These are phyloP conservation scores for Eulemur rubriventer DNA, from an alignment of 2,797 vertebrate species.

Conservation along the genomic window DNA sequence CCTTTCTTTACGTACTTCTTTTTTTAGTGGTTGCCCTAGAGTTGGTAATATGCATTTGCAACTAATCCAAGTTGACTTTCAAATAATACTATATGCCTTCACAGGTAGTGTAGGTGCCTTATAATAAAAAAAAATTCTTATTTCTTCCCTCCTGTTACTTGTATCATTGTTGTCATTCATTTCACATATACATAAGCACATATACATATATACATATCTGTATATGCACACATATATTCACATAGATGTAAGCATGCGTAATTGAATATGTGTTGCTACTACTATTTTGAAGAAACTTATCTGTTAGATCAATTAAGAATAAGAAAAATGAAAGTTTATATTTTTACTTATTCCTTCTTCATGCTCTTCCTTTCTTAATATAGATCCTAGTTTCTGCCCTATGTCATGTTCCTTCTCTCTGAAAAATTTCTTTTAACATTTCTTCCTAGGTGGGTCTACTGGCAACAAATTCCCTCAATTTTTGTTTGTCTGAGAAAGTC, in stretches of 20 bases:
- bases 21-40: not conserved
- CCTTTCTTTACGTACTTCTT: not conserved
- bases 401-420: not conserved
- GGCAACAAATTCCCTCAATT: not conserved
- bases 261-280: not conserved
- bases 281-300: not conserved
- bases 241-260: not conserved
- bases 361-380: not conserved
- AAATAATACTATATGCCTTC: not conserved
- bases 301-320: not conserved
- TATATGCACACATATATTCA: too few species aligned
- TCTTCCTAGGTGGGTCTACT: not conserved
- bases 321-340: not conserved
- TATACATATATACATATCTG: too few species aligned
- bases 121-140: not conserved
- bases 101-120: not conserved
- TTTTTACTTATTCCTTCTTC: not conserved
- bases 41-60: not conserved
- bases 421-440: not conserved
- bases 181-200: not conserved
- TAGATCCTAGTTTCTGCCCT: not conserved
- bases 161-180: not conserved
- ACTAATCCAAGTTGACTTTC: not conserved
- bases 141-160: not conserved
- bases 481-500: not conserved